Conservation (phyloP, 2,797 vertebrate species). For the Buphagus erythrorhynchus region DNA sequence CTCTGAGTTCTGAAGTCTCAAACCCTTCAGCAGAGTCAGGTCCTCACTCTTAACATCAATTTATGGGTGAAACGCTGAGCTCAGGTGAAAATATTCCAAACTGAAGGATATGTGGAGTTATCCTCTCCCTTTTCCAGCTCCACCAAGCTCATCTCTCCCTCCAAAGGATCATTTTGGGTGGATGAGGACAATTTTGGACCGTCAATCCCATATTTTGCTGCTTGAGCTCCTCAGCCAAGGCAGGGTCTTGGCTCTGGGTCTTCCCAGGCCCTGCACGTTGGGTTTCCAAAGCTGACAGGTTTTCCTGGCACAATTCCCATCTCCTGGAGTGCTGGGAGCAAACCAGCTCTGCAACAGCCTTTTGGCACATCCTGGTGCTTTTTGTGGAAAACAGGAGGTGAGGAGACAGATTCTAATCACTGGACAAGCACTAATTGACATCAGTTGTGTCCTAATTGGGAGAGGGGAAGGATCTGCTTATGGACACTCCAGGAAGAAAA, state of each 20-base stretch:
- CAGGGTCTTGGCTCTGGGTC: background rate
- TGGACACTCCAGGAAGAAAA: background rate
- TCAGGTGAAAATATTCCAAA: background rate
- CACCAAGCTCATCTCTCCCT: background rate
- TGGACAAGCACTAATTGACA: background rate
- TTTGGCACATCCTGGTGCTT: background rate
- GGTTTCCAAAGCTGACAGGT: accelerated
- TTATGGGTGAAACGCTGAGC: background rate
- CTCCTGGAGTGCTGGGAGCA: background rate
- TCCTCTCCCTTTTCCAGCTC: background rate
- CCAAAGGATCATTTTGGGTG: background rate
- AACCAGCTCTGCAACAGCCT: background rate
- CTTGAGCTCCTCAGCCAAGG: background rate
- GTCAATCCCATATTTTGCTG: accelerated
- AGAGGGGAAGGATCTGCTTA: background rate
- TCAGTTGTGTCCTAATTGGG: background rate
- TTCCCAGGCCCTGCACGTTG: background rate
- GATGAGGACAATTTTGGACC: background rate
- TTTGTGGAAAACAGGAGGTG: background rate
- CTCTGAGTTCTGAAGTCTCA: background rate
- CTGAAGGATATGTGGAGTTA: background rate
- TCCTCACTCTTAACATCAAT: background rate
- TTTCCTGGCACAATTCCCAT: background rate
- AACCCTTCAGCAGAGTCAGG: background rate
- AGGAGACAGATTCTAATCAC: background rate